These are phyloP conservation scores for Rhinichthys osculus DNA, from an alignment of 2,797 vertebrate species.

Conservation along the genomic window DNA sequence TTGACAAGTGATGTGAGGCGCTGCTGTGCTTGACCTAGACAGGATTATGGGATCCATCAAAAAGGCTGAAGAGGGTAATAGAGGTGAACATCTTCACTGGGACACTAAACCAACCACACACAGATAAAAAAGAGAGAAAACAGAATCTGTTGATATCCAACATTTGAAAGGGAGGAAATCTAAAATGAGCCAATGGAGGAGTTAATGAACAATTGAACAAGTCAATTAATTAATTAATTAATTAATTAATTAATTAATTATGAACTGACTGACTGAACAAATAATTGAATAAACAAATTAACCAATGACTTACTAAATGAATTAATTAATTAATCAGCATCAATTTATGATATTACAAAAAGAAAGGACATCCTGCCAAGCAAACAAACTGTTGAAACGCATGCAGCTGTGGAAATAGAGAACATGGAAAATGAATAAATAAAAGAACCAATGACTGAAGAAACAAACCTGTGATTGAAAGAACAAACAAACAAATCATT, in stretches of 20 bases:
- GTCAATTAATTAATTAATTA: not conserved
- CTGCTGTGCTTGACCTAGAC: conserved; percentile 13
- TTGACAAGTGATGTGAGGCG: not conserved
- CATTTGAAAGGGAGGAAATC: not conserved
- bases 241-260: not conserved
- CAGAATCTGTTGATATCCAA: not conserved
- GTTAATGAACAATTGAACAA: not conserved
- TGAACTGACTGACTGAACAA: not conserved
- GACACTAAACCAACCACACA: not conserved
- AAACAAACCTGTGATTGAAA: too few relatives aligned
- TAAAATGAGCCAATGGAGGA: not conserved
- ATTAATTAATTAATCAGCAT: too few relatives aligned
- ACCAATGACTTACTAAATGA: not conserved
- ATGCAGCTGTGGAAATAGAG: too few relatives aligned
- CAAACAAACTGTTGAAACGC: too few relatives aligned
- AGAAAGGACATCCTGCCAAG: too few relatives aligned
- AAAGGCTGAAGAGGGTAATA: conserved; percentile 18
- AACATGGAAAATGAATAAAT: too few relatives aligned
- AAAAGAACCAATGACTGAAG: too few relatives aligned
- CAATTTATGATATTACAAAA: too few relatives aligned
- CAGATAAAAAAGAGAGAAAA: not conserved
- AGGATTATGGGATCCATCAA: conserved; percentile 18
- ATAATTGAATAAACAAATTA: not conserved
- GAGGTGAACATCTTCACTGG: conserved; percentile 16
- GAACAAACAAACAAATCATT: too few relatives aligned